Percentiles rank a stretch among this genome's conserved stretches.
Evolutionary conservation across 2,797 vertebrate species (phyloP).

Genomic region (Propithecus deckenii): DNA sequence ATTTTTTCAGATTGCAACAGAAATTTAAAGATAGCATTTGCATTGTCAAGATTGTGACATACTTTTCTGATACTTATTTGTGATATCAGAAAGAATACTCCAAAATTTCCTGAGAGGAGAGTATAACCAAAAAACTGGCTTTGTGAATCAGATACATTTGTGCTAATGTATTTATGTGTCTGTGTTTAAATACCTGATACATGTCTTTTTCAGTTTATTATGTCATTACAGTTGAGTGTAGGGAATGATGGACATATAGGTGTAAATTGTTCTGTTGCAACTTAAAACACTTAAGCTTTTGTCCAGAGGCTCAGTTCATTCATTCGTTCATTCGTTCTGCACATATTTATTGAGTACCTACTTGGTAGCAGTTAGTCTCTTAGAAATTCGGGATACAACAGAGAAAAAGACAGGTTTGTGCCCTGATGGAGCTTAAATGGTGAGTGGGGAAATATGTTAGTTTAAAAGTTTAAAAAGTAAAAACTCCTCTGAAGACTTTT

Average conservation of each 20-base stretch:
- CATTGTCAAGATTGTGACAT: neutral
- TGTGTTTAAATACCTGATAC: neutral
- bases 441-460: neutral
- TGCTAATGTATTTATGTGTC: constrained; percentile 15
- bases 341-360: neutral
- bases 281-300: constrained; percentile 34
- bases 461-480: constrained; percentile 40
- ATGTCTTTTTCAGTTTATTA: neutral
- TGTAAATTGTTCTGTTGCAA: constrained; percentile 30
- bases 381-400: neutral
- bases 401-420: neutral
- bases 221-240: neutral
- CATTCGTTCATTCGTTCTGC: neutral
- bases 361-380: neutral
- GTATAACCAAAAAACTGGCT: neutral
- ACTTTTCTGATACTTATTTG: neutral
- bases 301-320: neutral
- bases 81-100: constrained; percentile 12
- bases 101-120: constrained; percentile 7
- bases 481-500: neutral
- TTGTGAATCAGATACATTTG: neutral
- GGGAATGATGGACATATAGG: neutral
- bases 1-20: neutral
- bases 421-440: neutral
- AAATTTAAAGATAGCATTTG: constrained; percentile 36